Conservation (phyloP, 2,888 invertebrate genomes). For the Pasiphila rectangulata region DNA sequence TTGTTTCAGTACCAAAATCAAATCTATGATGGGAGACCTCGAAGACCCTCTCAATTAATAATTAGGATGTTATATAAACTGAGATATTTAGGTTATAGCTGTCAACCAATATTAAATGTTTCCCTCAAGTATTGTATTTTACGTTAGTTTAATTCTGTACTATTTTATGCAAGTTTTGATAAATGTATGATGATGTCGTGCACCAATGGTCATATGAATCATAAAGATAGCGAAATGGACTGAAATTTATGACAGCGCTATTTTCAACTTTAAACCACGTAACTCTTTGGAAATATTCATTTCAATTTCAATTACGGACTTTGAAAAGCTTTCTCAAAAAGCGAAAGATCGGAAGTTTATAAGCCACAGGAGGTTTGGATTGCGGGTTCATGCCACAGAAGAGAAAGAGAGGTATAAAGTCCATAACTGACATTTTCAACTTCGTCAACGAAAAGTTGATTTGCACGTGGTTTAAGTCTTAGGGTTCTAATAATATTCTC, state of each 20-base stretch:
- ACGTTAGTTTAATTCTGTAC: slow-evolving; percentile 18
- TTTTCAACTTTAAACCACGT: slow-evolving; percentile 18
- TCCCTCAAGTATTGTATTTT: slow-evolving; percentile 9
- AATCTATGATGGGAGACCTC: slow-evolving; percentile 38
- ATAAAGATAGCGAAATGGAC: slow-evolving; percentile 24
- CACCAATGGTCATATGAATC: slow-evolving; percentile 30
- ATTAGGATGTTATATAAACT: slow-evolving; percentile 18
- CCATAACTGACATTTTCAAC: too few relatives aligned
- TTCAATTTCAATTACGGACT: slow-evolving; percentile 2
- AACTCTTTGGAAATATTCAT: not conserved
- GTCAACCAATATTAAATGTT: slow-evolving; percentile 5
- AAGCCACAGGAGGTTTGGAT: too few relatives aligned
- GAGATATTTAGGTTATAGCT: slow-evolving; percentile 1
- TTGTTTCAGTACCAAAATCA: slow-evolving; percentile 49
- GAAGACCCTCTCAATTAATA: slow-evolving; percentile 38
- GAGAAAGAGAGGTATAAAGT: too few relatives aligned
- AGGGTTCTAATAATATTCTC: too few relatives aligned
- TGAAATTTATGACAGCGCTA: slow-evolving; percentile 23
- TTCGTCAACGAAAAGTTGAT: too few relatives aligned
- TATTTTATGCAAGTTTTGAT: slow-evolving; percentile 24
- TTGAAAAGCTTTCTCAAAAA: not conserved
- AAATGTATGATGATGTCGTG: slow-evolving; percentile 28
- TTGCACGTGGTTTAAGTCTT: too few relatives aligned
- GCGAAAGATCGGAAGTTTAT: not conserved
- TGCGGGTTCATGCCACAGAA: too few relatives aligned